Conservation (phyloP, 2,888 invertebrate species). For the Heliconius ethilla region DNA sequence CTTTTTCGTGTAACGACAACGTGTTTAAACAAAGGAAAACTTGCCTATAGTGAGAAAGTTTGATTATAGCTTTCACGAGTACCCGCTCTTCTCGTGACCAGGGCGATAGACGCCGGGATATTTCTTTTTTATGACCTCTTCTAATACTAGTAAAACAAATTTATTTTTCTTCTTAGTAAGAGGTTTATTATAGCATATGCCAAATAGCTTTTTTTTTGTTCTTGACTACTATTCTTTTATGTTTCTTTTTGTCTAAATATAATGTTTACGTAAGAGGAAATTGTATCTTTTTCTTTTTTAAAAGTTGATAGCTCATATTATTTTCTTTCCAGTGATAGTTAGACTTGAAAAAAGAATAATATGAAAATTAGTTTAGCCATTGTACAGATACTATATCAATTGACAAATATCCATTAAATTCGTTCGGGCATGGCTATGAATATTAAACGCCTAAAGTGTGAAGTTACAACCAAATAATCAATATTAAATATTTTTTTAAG, state of each 20-base stretch:
- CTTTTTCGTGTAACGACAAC: constrained; percentile 80
- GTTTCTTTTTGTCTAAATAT: neutral
- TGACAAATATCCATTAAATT: neutral
- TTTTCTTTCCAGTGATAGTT: neutral
- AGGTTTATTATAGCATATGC: constrained; percentile 47
- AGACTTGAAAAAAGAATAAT: neutral
- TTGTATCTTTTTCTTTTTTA: too few species aligned
- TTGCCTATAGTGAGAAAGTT: constrained; percentile 78
- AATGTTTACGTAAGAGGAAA: too few species aligned
- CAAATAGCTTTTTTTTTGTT: neutral
- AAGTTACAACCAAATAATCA: neutral
- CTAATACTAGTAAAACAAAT: constrained; percentile 80
- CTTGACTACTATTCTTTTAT: neutral
- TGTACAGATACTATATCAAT: neutral
- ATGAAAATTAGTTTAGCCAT: neutral
- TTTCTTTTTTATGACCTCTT: constrained; percentile 78
- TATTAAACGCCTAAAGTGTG: neutral
- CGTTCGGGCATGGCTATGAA: neutral
- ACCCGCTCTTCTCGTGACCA: constrained; percentile 73
- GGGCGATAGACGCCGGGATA: constrained; percentile 76
- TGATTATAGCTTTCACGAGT: constrained; percentile 80
- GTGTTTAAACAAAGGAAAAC: constrained; percentile 80
- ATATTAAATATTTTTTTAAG: too few species aligned
- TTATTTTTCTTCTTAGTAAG: constrained; percentile 66
- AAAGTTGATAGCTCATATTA: neutral